Evolutionary conservation across 1,140 invertebrate species (phyloP).

Genomic region (Oryctes rhinoceros): DNA sequence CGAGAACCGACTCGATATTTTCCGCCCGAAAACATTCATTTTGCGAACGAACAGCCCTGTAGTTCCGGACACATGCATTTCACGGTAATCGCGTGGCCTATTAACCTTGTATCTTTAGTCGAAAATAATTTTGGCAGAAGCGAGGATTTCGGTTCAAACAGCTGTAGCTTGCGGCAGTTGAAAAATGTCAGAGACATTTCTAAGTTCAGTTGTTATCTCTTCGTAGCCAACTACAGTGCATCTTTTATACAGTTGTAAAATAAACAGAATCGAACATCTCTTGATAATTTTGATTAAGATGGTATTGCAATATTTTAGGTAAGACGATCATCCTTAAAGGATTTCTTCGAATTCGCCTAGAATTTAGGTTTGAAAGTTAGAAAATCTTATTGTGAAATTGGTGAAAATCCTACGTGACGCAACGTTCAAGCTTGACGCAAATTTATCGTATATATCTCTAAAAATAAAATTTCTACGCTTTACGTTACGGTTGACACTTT

Average conservation of each 20-base stretch:
- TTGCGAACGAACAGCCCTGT: no score
- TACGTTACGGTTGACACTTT: neutral
- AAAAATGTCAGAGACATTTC: neutral
- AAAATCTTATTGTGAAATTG: neutral
- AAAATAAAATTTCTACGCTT: neutral
- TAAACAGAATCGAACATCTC: neutral
- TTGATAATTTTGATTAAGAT: neutral
- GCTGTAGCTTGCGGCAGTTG: neutral
- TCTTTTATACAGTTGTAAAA: neutral
- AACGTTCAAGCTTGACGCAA: neutral
- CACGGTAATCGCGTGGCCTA: neutral
- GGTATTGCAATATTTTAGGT: constrained; percentile 21
- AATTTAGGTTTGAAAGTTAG: neutral
- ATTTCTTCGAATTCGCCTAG: neutral
- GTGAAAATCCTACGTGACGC: no score
- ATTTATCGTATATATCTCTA: neutral
- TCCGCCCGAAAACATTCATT: no score
- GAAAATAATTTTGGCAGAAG: constrained; percentile 13
- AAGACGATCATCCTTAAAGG: neutral
- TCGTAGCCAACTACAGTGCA: neutral
- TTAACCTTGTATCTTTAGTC: neutral
- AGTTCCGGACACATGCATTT: neutral
- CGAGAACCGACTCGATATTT: no score
- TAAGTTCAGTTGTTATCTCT: no score
- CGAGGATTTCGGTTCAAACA: neutral